A percentile compares a stretch with the other conserved stretches of the same genome.
These are phyloP conservation scores for Hydroisotoma schaefferi DNA, from an alignment of 2,888 invertebrate species.

Conservation along the genomic window DNA sequence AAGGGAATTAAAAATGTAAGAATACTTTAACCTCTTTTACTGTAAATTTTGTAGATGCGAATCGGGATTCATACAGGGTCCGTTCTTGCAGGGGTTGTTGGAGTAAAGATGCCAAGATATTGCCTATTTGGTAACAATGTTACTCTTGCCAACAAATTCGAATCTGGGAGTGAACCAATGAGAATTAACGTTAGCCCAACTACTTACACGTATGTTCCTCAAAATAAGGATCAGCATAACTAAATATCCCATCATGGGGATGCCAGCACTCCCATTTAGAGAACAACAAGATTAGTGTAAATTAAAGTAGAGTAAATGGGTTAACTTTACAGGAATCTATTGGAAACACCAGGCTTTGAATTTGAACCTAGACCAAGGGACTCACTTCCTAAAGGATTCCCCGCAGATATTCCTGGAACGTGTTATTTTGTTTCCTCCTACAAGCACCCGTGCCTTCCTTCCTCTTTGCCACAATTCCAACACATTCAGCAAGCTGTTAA, in stretches of 20 bases:
- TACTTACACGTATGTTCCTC: conserved; percentile 72
- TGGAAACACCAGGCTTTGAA: conserved; percentile 69
- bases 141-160: conserved; percentile 92
- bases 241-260: no score
- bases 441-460: conserved; percentile 65
- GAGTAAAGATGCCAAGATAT: conserved; percentile 88
- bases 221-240: neutral
- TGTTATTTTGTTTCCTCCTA: conserved; percentile 82
- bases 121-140: conserved; percentile 95
- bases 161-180: conserved; percentile 86
- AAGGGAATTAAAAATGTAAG: no score
- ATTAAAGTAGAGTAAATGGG: neutral
- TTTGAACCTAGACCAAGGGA: conserved; percentile 71
- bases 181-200: conserved; percentile 91
- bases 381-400: conserved; percentile 80
- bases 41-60: conserved; percentile 81
- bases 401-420: conserved; percentile 70
- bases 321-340: conserved; percentile 63
- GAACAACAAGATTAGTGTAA: neutral
- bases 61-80: conserved; percentile 92
- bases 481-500: conserved; percentile 63
- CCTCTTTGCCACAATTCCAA: conserved; percentile 60
- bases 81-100: conserved; percentile 89
- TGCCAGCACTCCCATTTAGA: no score
- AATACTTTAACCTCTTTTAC: no score